Conservation (phyloP, 2,797 vertebrate genomes). For the Esox masquinongy region DNA sequence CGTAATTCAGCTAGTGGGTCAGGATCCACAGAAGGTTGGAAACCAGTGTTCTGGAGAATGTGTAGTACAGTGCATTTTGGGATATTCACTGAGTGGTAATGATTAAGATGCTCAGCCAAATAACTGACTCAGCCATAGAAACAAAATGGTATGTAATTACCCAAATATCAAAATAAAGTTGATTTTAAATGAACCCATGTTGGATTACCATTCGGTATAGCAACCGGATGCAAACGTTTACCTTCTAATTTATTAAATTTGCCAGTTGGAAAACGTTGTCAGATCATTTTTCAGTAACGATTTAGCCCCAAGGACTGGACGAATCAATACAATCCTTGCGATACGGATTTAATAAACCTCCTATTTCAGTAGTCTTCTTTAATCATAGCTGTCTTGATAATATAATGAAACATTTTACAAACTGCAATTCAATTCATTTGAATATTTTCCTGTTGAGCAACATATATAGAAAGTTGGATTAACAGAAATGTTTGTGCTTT, state of each 20-base stretch:
- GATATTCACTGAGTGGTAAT: conserved; percentile 6
- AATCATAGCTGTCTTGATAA: background rate
- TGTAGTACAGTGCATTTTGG: background rate
- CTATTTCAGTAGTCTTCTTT: background rate
- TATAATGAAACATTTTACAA: background rate
- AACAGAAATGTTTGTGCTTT: background rate
- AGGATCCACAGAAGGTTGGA: too few species aligned
- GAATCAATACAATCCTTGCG: conserved; percentile 4
- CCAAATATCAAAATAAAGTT: conserved; percentile 20
- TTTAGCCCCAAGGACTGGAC: background rate
- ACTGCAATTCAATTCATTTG: background rate
- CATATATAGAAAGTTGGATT: background rate
- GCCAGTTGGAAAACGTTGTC: background rate
- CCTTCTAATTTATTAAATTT: conserved; percentile 17
- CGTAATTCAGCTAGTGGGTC: too few species aligned
- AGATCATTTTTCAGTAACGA: background rate
- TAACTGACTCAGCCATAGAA: conserved; percentile 12
- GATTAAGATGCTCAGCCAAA: conserved; percentile 18
- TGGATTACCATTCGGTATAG: conserved; percentile 1
- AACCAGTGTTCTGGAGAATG: background rate
- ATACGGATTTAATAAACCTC: background rate
- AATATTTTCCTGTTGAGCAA: background rate
- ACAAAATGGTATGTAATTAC: background rate
- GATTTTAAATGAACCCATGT: conserved; percentile 19
- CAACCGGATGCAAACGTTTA: too few species aligned